Base-by-base conservation (phyloP, 2,113 vertebrate genomes). In the Cichladusa arquata region DNA sequence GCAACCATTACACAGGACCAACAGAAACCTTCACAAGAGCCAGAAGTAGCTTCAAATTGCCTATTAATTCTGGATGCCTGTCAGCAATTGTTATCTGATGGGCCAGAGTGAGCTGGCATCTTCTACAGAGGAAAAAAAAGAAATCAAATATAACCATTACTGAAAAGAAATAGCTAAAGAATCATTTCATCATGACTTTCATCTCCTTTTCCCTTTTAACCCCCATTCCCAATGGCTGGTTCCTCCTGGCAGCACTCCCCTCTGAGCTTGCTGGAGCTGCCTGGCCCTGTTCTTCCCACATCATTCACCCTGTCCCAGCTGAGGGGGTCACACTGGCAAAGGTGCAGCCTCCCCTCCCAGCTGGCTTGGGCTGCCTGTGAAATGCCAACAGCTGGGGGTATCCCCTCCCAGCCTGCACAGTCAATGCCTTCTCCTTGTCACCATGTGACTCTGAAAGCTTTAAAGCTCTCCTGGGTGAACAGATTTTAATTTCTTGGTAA, bases 41-140 rank as follows among this genome's bases (percentile, higher is more conserved):
- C 71, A 90, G 42, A 90, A 92, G 60, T 25, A 74, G 51, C 57
- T 91, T 88, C 64, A 84, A 70, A 89, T 84, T 64, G 82, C 76
- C 69, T 58, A 19, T 73, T 88, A 91, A 92, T 89, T 84, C 72
- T 42, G 20, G 58, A 53, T 36, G 40, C 3, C 69, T 91, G 69
- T 69, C 88, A 93, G 80, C 29, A 51, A 12, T 48, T 92, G 54
- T 79, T 86, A 73, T 77, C 82, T 88, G 76, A 86, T 64, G 12
- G 80, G 72, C 54, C 72, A 60, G 34, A 60, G 66, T 1, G 11
- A 95, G 80, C 60, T 64, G 9, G 31, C 67, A 71, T 36, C 56
- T 69, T 62, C 45, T 40, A n/a, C 4, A 1, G 38, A 69, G 19
- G 24, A 58, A 76, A 84, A 61, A 19, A 17, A 77, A 71, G 8